phyloP scores from a whole-genome alignment of 92 coral and sea anemone species.

The Porites divaricata region DNA sequence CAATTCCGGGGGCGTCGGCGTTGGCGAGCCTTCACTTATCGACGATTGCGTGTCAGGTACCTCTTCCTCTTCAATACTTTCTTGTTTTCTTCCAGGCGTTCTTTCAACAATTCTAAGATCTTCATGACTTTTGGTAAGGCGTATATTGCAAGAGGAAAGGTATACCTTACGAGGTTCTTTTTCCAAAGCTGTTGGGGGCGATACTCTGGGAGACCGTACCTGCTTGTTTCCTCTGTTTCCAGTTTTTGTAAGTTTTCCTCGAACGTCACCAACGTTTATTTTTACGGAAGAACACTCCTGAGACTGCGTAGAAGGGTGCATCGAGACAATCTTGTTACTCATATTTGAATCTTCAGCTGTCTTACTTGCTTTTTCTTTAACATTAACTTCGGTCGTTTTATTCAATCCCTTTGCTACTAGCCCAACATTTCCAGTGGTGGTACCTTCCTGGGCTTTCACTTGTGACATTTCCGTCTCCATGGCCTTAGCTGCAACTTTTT shows the following conservation, averaged over 20 bases:
- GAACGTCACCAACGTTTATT: not conserved
- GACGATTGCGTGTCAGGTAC: slow-evolving; percentile 14
- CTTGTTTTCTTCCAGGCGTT: slow-evolving; percentile 13
- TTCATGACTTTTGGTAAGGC: slow-evolving; percentile 47
- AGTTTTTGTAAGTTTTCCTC: not conserved
- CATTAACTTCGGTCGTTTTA: not conserved
- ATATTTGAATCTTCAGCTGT: not conserved
- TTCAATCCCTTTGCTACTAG: not conserved
- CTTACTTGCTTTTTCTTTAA: not conserved
- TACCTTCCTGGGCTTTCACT: not conserved
- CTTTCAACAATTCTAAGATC: slow-evolving; percentile 32
- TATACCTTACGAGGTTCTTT: slow-evolving; percentile 22
- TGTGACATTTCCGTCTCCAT: not conserved
- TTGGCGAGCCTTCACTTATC: not conserved
- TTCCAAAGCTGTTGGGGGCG: slow-evolving; percentile 28
- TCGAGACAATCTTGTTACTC: not conserved
- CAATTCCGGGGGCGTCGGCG: slow-evolving; percentile 1
- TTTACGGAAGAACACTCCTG: not conserved
- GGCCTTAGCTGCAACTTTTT: not conserved
- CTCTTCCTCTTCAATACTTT: slow-evolving; percentile 45
- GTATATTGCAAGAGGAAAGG: slow-evolving; percentile 38
- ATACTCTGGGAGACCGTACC: slow-evolving; percentile 1
- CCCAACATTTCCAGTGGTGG: not conserved
- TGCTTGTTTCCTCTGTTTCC: slow-evolving; percentile 1
- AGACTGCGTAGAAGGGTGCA: not conserved